Evolutionary conservation across 2,888 invertebrate species (phyloP), one percentile per base, ranked within the genome.

Genomic region (Nomada lathburiana): DNA sequence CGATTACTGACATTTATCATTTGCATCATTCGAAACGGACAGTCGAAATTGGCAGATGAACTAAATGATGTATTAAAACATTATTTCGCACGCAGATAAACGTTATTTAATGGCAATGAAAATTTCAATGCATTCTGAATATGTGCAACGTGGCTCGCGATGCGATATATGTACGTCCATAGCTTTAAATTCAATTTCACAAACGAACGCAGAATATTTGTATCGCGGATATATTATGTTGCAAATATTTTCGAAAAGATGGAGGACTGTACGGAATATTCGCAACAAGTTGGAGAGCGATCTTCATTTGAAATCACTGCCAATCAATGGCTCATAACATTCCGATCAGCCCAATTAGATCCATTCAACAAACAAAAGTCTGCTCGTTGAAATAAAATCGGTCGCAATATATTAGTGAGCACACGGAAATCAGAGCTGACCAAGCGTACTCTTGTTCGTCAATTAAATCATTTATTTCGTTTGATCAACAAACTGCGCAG

Each of bases 311-410:
- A 23, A 55, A 68, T 68, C 20, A 55, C 11, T 23, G 68, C 36
- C 36, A 42, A 55, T 42, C 68, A 68, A 55, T 11, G 68, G 42
- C 53, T 36, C 36, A 36, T 0, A 18, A 42, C 42, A 53, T 29
- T n/a, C 13, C 36, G 16, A 23, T 23, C 23, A 42, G 68, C 23
- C 42, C 68, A 68, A 55, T 68, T 68, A 68, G 68, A 55, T 68
- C 55, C 68, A 55, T 68, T 68, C 42, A 55, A 68, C 42, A 23
- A 68, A 55, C 55, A 55, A 68, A 68, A 68, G 68, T 68, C 68
- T 55, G 36, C 16, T 18, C 11, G 42, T 20, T 68, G 16, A 23
- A 68, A 42, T 9, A 36, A 42, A 42, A 68, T 68, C 18, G 55
- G 18, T 29, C 16, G 36, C 18, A 36, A 42, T 42, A n/a, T 23